phyloP scores from a whole-genome alignment of 2,888 invertebrate species.

The Drosophila planitibia region DNA sequence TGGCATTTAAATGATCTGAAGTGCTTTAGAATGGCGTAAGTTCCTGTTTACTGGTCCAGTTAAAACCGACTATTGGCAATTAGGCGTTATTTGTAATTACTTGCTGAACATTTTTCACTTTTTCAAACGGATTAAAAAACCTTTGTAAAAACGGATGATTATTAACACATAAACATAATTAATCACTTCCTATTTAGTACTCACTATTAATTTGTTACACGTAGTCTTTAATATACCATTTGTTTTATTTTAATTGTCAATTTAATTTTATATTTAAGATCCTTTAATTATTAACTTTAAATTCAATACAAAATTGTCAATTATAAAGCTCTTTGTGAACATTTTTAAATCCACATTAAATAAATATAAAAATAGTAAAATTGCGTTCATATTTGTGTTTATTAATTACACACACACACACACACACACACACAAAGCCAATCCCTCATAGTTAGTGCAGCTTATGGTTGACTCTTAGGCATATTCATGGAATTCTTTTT shows the following conservation, averaged over 20 bases:
- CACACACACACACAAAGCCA: not conserved
- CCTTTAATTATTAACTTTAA: not conserved
- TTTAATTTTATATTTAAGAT: not conserved
- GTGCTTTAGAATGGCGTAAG: not conserved
- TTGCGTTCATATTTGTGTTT: not conserved
- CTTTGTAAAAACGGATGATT: not conserved
- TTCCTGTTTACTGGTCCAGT: not conserved
- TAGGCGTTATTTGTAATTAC: not conserved
- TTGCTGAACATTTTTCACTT: not conserved
- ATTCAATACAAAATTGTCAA: not conserved
- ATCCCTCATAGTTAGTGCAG: not conserved
- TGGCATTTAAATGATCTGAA: not conserved
- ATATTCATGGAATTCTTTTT: constrained; percentile 34
- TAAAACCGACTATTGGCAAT: not conserved
- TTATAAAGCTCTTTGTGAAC: not conserved
- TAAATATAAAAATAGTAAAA: not conserved
- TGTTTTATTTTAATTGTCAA: not conserved
- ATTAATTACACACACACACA: constrained; percentile 5
- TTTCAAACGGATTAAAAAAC: not conserved
- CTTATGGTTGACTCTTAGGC: not conserved
- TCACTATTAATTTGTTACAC: not conserved
- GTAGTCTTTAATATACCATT: not conserved
- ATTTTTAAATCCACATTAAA: not conserved
- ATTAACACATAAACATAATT: not conserved
- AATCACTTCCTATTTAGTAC: not conserved